Evolutionary conservation across 2,797 vertebrate genomes (phyloP), one percentile per base, ranked within the genome.

Genomic region (Pangasius mekongensis): DNA sequence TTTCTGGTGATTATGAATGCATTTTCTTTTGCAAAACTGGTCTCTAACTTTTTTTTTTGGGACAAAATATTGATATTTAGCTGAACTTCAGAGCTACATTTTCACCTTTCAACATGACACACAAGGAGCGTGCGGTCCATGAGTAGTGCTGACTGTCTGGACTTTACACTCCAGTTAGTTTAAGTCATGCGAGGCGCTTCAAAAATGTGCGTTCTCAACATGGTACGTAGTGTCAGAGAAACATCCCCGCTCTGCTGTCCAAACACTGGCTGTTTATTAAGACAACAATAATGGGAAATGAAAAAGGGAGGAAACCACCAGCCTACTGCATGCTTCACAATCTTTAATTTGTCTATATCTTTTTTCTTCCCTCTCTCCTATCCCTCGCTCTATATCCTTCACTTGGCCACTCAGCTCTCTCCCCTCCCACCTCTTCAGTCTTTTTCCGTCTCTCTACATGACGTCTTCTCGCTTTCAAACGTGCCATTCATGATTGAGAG

Each of bases 161-260:
- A 85, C 89, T 77, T 56, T 83, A 84, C 67, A 95, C 94, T 94
- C 94, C 93, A 94, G 93, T 95, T 93, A 93, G 91, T 85, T 91
- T 90, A 89, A 96, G 93, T 90, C 89, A 97, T 95, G 89, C 92
- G 90, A 96, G 94, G 89, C 88, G 96, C 96, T 94, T 95, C 83
- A 97, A 94, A 95, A 96, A 97, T 96, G 95, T 85, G 92, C 92
- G 88, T 92, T 94, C 93, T 90, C 91, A 92, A 96, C 91, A 90
- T 93, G 91, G 89, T 81, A 90, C 78, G 90, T 91, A 90, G 91
- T 89, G 83, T 93, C 84, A 89, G 83, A 87, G 90, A 88, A 91
- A 91, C 87, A 91, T 87, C 85, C 80, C 89, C 92, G 93, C 89
- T 93, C 93, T 93, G 90, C 93, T 92, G 93, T 95, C 89, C 94